Percentiles rank a stretch among this genome's conserved stretches.
These are phyloP conservation scores for Tryphoninae sp. DNA, from an alignment of 2,888 invertebrate species.

Conservation along the genomic window DNA sequence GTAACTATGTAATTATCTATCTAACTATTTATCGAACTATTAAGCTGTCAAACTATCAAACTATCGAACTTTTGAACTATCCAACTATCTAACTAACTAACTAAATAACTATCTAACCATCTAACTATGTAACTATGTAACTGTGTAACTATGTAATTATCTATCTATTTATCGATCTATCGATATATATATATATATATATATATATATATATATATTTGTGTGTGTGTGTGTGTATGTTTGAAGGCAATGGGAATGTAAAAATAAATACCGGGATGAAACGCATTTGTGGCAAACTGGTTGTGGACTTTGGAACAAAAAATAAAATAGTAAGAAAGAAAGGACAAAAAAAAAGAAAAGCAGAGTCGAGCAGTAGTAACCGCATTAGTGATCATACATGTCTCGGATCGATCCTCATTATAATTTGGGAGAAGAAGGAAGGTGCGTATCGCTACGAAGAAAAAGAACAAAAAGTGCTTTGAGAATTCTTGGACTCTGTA, in stretches of 20 bases:
- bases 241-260: constrained; percentile 6
- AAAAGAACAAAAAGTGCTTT: not conserved
- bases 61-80: no score
- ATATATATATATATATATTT: not conserved
- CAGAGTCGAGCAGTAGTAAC: not conserved
- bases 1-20: no score
- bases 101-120: no score
- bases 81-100: no score
- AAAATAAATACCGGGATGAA: not conserved
- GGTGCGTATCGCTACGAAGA: not conserved
- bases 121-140: no score
- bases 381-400: not conserved
- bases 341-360: not conserved
- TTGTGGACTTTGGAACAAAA: not conserved
- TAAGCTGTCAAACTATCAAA: no score
- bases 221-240: no score
- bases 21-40: no score
- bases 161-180: not conserved
- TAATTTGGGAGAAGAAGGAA: not conserved
- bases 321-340: not conserved
- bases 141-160: no score
- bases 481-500: not conserved
- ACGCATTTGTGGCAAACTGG: no score
- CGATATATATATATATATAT: not conserved
- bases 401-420: not conserved